Conservation (phyloP, 1,140 invertebrate species). For the Himalopsyche phryganea region DNA sequence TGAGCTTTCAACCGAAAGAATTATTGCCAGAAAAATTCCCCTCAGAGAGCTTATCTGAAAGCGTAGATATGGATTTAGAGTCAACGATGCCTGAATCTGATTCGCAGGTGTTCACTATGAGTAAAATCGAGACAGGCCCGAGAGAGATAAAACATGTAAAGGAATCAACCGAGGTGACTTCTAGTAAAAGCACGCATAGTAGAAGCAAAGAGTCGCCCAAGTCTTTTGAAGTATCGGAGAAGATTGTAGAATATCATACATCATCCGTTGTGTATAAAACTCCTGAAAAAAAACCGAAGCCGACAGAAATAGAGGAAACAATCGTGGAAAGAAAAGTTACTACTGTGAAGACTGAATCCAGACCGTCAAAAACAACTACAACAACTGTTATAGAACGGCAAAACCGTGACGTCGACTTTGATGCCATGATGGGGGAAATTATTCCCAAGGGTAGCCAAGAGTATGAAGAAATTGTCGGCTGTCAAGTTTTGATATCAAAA, state of each 20-base stretch:
- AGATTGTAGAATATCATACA: conserved; percentile 29
- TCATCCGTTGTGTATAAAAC: conserved; percentile 32
- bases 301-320: conserved; percentile 18
- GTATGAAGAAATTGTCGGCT: conserved; percentile 43
- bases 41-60: conserved; percentile 42
- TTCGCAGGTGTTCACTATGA: conserved; percentile 33
- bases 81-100: conserved; percentile 29
- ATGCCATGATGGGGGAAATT: conserved; percentile 40
- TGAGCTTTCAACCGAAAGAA: conserved; percentile 78
- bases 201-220: conserved; percentile 27
- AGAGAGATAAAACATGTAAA: conserved; percentile 26
- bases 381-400: conserved; percentile 18
- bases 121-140: conserved; percentile 33
- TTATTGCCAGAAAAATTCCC: conserved; percentile 50
- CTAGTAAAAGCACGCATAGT: not conserved
- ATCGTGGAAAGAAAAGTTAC: conserved; percentile 23
- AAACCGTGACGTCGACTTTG: conserved; percentile 48
- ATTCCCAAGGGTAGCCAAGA: conserved; percentile 46
- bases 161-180: conserved; percentile 19
- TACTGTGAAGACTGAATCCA: conserved; percentile 26
- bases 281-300: conserved; percentile 31
- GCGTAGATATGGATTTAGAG: conserved; percentile 42
- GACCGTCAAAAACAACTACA: not conserved
- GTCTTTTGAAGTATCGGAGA: conserved; percentile 31
- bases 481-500: conserved; percentile 20